Conservation (phyloP, 2,888 invertebrate genomes). For the Julus scanicus region DNA sequence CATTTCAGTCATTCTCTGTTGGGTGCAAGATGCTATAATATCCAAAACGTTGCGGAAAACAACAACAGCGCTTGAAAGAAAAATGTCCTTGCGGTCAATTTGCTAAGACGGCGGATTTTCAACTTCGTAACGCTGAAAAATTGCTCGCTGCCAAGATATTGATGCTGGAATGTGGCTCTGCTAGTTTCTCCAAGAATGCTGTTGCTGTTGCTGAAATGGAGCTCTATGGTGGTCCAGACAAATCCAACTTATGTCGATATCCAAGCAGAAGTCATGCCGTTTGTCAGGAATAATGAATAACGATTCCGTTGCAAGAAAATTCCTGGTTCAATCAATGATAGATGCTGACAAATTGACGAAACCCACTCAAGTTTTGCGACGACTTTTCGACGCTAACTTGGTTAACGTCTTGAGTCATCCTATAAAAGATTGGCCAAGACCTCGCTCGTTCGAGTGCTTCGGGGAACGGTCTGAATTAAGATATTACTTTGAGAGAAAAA, state of each 20-base stretch:
- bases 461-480: slow-evolving; percentile 16
- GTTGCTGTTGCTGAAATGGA: not conserved
- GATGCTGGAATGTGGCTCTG: not conserved
- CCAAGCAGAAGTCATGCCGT: slow-evolving; percentile 2
- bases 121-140: slow-evolving; percentile 21
- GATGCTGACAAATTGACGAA: slow-evolving; percentile 34
- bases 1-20: not conserved
- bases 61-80: not conserved
- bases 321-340: slow-evolving; percentile 36
- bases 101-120: slow-evolving; percentile 43
- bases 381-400: slow-evolving; percentile 25
- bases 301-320: not conserved
- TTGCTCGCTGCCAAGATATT: slow-evolving; percentile 6
- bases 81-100: slow-evolving; percentile 45
- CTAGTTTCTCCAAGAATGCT: not conserved
- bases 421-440: not conserved
- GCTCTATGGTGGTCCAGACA: not conserved
- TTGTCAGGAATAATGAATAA: slow-evolving; percentile 28
- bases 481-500: slow-evolving; percentile 28
- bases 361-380: not conserved
- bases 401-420: slow-evolving; percentile 13
- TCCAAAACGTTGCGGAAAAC: not conserved
- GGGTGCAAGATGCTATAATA: not conserved
- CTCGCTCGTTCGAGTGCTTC: not conserved
- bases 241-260: not conserved